These are phyloP conservation scores for Chrysotoxum bicinctum DNA, from an alignment of 2,888 invertebrate species.

Conservation along the genomic window DNA sequence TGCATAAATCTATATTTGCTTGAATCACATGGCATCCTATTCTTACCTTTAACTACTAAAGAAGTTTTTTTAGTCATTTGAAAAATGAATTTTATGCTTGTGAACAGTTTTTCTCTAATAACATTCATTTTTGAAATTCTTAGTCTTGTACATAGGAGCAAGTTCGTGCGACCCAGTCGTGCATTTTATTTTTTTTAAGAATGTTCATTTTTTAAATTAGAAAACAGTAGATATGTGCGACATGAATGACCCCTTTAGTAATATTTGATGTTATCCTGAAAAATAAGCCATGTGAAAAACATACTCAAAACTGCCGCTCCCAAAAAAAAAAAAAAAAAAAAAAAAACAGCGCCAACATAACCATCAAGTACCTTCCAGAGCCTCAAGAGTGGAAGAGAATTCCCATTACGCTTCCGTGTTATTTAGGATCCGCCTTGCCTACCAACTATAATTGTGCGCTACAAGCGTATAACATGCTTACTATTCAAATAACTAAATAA, in stretches of 20 bases:
- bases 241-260: background rate
- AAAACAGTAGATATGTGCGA: background rate
- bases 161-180: no score
- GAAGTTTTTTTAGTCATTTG: no score
- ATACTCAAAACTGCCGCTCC: slow-evolving; percentile 27
- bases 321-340: slow-evolving; percentile 9
- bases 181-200: no score
- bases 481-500: slow-evolving; percentile 69
- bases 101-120: no score
- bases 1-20: no score
- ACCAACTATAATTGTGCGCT: slow-evolving; percentile 67
- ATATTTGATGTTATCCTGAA: slow-evolving; percentile 10
- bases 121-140: no score
- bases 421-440: slow-evolving; percentile 37
- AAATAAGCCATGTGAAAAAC: slow-evolving; percentile 40
- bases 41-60: no score
- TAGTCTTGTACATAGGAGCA: no score
- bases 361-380: slow-evolving; percentile 48
- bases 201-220: background rate
- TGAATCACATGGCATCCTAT: no score
- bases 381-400: background rate
- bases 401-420: slow-evolving; percentile 20
- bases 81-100: no score
- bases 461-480: slow-evolving; percentile 71
- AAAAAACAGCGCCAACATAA: slow-evolving; percentile 45